Evolutionary conservation across 2,888 invertebrate species (phyloP).

Genomic region (Timema cristinae): DNA sequence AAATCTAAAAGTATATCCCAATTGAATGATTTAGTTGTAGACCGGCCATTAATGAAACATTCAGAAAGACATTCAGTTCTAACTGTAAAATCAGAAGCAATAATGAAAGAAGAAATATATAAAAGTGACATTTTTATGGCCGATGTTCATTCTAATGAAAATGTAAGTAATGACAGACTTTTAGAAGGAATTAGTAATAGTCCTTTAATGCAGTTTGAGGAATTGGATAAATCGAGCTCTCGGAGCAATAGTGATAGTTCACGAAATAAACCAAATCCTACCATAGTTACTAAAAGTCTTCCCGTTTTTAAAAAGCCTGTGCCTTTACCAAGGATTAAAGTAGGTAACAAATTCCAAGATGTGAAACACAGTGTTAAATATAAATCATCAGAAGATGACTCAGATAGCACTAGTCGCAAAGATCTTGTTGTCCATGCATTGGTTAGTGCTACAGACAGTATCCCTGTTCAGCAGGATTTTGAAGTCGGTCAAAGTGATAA

Average conservation of each 20-base stretch:
- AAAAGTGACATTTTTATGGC: no score
- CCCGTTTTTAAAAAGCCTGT: constrained; percentile 19
- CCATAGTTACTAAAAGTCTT: not conserved
- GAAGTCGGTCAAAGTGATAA: not conserved
- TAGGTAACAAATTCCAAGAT: not conserved
- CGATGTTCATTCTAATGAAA: no score
- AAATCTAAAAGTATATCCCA: no score
- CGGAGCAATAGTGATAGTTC: not conserved
- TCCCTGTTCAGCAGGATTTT: not conserved
- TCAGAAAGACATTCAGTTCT: no score
- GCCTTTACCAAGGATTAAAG: constrained; percentile 22
- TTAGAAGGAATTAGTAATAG: no score
- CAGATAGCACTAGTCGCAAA: constrained; percentile 1
- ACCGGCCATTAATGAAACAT: no score
- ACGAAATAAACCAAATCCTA: not conserved
- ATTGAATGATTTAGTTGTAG: no score
- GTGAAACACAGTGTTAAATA: not conserved
- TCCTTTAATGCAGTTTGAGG: no score
- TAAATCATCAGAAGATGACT: not conserved
- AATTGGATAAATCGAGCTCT: no score
- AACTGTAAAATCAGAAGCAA: no score
- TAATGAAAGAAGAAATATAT: no score
- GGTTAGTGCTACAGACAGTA: not conserved
- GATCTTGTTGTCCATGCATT: not conserved
- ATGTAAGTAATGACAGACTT: not conserved